Evolutionary conservation across 23 tunicate species (phyloP).

Genomic region (Botrylloides violaceus): DNA sequence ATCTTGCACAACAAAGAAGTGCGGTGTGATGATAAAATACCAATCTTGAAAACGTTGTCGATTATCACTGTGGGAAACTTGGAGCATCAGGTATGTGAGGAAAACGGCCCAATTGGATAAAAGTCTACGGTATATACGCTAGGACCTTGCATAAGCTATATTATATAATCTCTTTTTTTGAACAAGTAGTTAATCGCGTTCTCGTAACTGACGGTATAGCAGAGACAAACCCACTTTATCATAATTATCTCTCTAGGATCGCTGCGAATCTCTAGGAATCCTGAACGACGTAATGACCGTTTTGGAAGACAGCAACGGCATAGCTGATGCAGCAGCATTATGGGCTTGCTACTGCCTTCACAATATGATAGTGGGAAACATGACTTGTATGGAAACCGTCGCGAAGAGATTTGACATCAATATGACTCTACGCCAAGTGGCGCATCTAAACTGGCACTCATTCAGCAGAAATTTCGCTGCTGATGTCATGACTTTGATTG

Average conservation of each 20-base stretch:
- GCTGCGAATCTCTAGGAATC: slow-evolving; percentile 41
- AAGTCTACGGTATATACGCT: too few species aligned
- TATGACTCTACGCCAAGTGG: not conserved
- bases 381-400: slow-evolving; percentile 37
- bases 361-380: slow-evolving; percentile 58
- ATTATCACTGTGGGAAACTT: slow-evolving; percentile 42
- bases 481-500: not conserved
- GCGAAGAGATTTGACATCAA: slow-evolving; percentile 10
- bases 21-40: slow-evolving; percentile 35
- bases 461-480: not conserved
- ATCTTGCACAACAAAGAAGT: slow-evolving; percentile 29
- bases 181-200: not conserved
- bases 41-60: slow-evolving; percentile 46
- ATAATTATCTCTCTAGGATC: slow-evolving; percentile 4
- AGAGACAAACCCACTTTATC: too few species aligned
- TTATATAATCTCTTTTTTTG: not conserved
- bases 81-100: slow-evolving; percentile 50
- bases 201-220: too few species aligned
- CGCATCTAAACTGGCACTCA: not conserved
- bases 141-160: too few species aligned
- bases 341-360: slow-evolving; percentile 82
- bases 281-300: slow-evolving; percentile 23
- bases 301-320: not conserved
- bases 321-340: slow-evolving; percentile 20
- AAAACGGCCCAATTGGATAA: too few species aligned